These are phyloP conservation scores for Dasypogon diadema DNA, from an alignment of 2,888 invertebrate species.

Conservation along the genomic window DNA sequence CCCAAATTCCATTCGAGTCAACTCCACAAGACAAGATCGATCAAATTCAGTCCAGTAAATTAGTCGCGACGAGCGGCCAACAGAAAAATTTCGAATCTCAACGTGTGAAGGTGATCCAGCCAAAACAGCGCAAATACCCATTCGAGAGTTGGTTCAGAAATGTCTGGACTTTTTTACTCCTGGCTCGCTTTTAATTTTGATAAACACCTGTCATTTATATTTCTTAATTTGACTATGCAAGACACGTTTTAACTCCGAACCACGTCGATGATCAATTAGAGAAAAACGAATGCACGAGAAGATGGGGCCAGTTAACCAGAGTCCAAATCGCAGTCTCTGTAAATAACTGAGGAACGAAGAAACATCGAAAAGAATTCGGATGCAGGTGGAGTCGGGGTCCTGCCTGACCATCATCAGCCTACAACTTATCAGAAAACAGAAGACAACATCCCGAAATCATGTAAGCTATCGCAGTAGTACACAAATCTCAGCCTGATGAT, in stretches of 20 bases:
- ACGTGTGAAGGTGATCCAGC: neutral
- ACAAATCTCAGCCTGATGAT: conserved; percentile 13
- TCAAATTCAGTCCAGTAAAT: conserved; percentile 44
- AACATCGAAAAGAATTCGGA: neutral
- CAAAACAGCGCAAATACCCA: neutral
- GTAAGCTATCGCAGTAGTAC: conserved; percentile 1
- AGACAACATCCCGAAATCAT: conserved; percentile 26
- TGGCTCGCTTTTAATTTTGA: conserved; percentile 50
- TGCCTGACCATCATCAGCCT: neutral
- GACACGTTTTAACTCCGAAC: conserved; percentile 50
- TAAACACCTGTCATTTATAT: conserved; percentile 56
- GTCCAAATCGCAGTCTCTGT: neutral
- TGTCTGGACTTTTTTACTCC: neutral
- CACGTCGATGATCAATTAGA: neutral
- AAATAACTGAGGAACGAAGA: neutral
- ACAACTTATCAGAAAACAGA: neutral
- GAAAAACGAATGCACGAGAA: neutral
- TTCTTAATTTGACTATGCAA: conserved; percentile 55
- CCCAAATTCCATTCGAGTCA: neutral
- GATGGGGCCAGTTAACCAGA: neutral
- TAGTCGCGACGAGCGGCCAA: conserved; percentile 24
- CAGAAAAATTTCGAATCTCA: neutral
- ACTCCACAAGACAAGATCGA: conserved; percentile 4
- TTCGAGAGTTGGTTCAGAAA: neutral
- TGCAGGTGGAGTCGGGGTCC: neutral